Conservation (phyloP, 1,140 invertebrate genomes). For the Danaus melanippus region DNA sequence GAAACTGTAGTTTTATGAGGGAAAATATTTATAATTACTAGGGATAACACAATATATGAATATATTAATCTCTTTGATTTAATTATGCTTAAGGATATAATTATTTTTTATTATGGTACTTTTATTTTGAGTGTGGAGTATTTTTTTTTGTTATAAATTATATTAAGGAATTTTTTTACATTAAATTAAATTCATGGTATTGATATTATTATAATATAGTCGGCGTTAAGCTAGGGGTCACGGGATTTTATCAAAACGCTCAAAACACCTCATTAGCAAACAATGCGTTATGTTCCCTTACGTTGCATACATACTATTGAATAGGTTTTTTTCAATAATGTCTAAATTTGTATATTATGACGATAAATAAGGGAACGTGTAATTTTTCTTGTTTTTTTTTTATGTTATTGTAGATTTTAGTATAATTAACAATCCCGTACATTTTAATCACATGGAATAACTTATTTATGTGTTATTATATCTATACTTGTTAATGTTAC, state of each 20-base stretch:
- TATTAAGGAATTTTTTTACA: slow-evolving; percentile 3
- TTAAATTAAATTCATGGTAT: too few relatives aligned
- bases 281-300: slow-evolving; percentile 8
- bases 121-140: neutral
- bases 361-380: neutral
- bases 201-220: slow-evolving; percentile 13
- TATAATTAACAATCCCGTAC: neutral
- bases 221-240: slow-evolving; percentile 12
- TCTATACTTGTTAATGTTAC: too few relatives aligned
- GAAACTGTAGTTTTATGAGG: too few relatives aligned
- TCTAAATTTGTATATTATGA: neutral
- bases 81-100: too few relatives aligned
- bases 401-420: too few relatives aligned
- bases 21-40: too few relatives aligned
- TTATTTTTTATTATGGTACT: too few relatives aligned
- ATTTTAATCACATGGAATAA: neutral
- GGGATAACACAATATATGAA: too few relatives aligned
- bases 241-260: slow-evolving; percentile 14
- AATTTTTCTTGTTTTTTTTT: too few relatives aligned
- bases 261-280: slow-evolving; percentile 16
- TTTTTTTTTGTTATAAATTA: slow-evolving; percentile 1
- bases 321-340: neutral
- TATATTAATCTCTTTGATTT: too few relatives aligned
- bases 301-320: slow-evolving; percentile 2
- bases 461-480: neutral